phyloP scores from a whole-genome alignment of 2,888 invertebrate genomes.

The Pherbina coryleti region DNA sequence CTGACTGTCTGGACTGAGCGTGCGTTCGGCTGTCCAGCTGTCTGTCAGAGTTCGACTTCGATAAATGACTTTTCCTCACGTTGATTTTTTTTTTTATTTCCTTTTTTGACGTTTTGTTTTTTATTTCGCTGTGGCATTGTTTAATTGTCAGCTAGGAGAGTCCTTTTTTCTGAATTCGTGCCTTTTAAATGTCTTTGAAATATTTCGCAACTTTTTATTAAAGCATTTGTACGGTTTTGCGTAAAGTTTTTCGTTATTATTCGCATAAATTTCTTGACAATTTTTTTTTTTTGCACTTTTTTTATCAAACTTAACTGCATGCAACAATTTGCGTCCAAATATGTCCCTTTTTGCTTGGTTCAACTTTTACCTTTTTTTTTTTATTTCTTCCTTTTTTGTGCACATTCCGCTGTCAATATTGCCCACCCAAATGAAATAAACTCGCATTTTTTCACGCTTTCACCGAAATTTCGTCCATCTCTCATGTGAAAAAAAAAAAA shows the following conservation, averaged over 20 bases:
- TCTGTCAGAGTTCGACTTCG: conserved; percentile 32
- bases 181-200: conserved; percentile 24
- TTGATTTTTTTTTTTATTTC: conserved; percentile 43
- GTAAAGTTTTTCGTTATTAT: not conserved
- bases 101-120: not conserved
- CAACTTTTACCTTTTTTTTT: conserved; percentile 3
- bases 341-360: not conserved
- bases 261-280: conserved; percentile 21
- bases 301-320: not conserved
- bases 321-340: conserved; percentile 18
- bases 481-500: not conserved
- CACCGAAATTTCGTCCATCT: not conserved
- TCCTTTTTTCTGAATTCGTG: not conserved
- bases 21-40: not conserved
- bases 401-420: conserved; percentile 27
- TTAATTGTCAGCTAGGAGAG: conserved; percentile 14
- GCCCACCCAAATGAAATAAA: conserved; percentile 37
- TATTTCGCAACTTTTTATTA: conserved; percentile 5
- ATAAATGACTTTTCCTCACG: conserved; percentile 31
- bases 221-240: conserved; percentile 12
- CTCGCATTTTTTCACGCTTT: conserved; percentile 34
- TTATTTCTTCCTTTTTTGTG: not conserved
- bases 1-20: conserved; percentile 1
- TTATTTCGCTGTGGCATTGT: conserved; percentile 1
- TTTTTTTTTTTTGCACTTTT: not conserved